Evolutionary conservation across 2,113 vertebrate species (phyloP).

Genomic region (Melanostigma gelatinosum): DNA sequence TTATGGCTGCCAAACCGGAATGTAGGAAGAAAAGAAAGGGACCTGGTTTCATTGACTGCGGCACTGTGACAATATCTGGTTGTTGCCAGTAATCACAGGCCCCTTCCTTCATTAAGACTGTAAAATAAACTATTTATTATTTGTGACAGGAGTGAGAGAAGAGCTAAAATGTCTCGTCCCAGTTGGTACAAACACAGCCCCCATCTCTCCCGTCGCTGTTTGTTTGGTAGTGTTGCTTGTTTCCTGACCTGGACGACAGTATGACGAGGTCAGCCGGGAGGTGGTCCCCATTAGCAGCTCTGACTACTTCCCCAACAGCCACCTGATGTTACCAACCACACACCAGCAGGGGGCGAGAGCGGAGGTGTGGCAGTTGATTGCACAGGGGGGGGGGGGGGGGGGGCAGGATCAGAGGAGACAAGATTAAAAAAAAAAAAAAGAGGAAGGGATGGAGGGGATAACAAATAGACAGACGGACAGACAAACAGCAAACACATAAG

Average conservation of each 20-base stretch:
- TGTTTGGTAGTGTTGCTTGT: conserved; percentile 67
- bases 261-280: conserved; percentile 99
- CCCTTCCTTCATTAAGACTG: conserved; percentile 29
- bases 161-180: conserved; percentile 18
- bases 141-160: conserved; percentile 26
- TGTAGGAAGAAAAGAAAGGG: background rate
- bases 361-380: conserved; percentile 61
- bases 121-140: conserved; percentile 26
- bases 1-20: conserved; percentile 8
- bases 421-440: background rate
- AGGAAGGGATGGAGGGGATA: conserved; percentile 33
- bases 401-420: conserved; percentile 42
- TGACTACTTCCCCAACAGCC: conserved; percentile 98
- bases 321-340: conserved; percentile 89
- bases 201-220: conserved; percentile 80
- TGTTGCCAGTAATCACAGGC: conserved; percentile 14
- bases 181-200: conserved; percentile 33
- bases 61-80: conserved; percentile 12
- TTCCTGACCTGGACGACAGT: conserved; percentile 98
- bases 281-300: conserved; percentile 97
- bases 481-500: conserved; percentile 58
- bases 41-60: conserved; percentile 7
- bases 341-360: conserved; percentile 88
- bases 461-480: conserved; percentile 29
- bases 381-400: conserved; percentile 38